A percentile compares a stretch with the other conserved stretches of the same genome.
Conservation (phyloP, 2,797 vertebrate genomes). For the Bradypodion ventrale region DNA sequence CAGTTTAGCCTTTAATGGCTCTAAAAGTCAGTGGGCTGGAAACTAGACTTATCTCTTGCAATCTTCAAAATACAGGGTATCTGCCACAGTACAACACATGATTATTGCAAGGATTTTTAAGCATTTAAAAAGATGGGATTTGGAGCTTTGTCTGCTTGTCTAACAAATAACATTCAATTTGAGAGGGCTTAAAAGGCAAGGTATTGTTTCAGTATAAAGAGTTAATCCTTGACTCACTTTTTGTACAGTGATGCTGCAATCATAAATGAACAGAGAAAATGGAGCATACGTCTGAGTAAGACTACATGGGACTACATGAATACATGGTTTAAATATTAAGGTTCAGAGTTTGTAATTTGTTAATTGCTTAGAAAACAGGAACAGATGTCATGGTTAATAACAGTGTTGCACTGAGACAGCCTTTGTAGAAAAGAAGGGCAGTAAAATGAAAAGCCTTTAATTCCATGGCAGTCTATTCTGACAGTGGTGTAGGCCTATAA, state of each 20-base stretch:
- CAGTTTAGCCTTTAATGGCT: not conserved
- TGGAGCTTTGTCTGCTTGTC: not conserved
- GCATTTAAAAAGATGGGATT: too few relatives aligned
- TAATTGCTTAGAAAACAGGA: constrained; percentile 20
- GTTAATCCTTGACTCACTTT: not conserved
- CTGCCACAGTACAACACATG: too few relatives aligned
- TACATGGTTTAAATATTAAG: not conserved
- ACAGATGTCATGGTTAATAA: constrained; percentile 1
- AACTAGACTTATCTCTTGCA: too few relatives aligned
- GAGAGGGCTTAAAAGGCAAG: not conserved
- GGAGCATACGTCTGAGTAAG: constrained; percentile 1
- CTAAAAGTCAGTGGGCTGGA: too few relatives aligned
- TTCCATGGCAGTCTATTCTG: constrained; percentile 12
- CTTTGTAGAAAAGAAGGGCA: constrained; percentile 77
- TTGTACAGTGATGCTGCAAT: not conserved
- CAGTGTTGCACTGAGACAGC: constrained; percentile 77
- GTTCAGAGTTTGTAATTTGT: constrained; percentile 25
- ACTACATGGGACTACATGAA: not conserved
- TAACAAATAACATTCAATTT: not conserved
- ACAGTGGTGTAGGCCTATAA: not conserved
- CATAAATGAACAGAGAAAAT: not conserved
- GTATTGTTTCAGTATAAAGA: not conserved
- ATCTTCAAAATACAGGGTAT: too few relatives aligned
- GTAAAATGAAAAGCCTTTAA: not conserved
- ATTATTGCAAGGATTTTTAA: too few relatives aligned